Evolutionary conservation across 2,888 invertebrate species (phyloP), one percentile per base, ranked within the genome.

Genomic region (Chironomus riparius): DNA sequence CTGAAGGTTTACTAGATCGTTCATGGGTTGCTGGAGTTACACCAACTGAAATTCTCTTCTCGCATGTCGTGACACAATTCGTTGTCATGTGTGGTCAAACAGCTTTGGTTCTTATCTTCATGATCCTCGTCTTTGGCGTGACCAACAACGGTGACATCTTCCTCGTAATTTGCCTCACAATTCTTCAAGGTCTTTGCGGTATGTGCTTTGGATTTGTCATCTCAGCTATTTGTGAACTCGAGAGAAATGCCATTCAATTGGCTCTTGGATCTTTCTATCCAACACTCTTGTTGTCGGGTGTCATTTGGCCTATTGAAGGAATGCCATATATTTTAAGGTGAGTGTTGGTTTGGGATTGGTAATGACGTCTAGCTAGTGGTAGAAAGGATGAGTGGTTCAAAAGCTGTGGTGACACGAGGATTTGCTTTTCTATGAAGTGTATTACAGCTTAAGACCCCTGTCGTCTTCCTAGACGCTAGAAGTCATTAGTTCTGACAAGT

Each of bases 141-240:
- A 92, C 96, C 82, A 93, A 94, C 81, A 91, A 93, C 80, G 97
- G 97, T 13, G 92, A 94, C 76, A 88, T 97, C 71, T 86, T 90
- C 74, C 91, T 91, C 85, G 95, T 97, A 15, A 88, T 97, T 78
- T 86, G 93, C 78, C 85, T 97, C 47, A 95, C 96, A 1, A 87
- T 97, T 79, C 85, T 96, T 78, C 96, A 97, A 85, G 97, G 92
- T 78, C 88, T 96, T 56, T 95, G 96, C 83, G 97, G 97, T 79
- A 97, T 97, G 97, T 94, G 95, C 82, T 95, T 96, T 85, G 97
- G 97, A 77, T 94, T 97, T 84, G 91, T 97, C 69, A 95, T 97
- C 80, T 96, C 96, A 0, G 93, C 95, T 0, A 89, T 95, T 56
- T 96, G 96, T 85, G 94, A 94, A 82, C 86, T 95, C 78, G 97